Percentiles rank a stretch among this genome's conserved stretches.
Conservation (phyloP, 1,140 invertebrate genomes). For the Helicoverpa zea region DNA sequence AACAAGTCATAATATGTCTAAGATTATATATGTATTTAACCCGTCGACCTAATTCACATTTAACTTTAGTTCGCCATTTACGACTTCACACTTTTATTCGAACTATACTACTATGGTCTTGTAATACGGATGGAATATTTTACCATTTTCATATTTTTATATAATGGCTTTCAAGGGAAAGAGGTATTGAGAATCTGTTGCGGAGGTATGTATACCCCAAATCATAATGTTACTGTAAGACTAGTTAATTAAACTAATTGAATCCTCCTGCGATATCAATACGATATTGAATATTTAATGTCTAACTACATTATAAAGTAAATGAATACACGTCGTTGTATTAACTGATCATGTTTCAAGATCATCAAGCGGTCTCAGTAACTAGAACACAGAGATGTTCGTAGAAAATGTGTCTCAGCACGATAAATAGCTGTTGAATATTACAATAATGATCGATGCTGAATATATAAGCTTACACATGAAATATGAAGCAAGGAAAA, state of each 20-base stretch:
- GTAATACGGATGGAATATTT: too few species aligned
- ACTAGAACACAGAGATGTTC: conserved; percentile 7
- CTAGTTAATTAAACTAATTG: background rate
- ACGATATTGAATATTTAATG: background rate
- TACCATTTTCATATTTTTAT: too few species aligned
- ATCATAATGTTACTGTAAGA: background rate
- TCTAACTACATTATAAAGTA: conserved; percentile 3
- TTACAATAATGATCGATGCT: background rate
- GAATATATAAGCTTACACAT: background rate
- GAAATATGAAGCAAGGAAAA: conserved; percentile 11
- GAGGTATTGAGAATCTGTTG: background rate
- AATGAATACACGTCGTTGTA: background rate
- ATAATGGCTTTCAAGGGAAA: too few species aligned
- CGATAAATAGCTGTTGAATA: background rate
- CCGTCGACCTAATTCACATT: too few species aligned
- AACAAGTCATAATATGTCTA: too few species aligned
- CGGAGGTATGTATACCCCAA: background rate
- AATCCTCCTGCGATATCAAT: background rate
- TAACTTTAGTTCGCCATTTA: too few species aligned
- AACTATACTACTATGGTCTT: too few species aligned
- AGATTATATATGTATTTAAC: too few species aligned
- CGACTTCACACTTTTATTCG: too few species aligned
- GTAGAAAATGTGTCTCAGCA: background rate
- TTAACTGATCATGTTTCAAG: conserved; percentile 30
- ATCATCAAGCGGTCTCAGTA: conserved; percentile 31